A percentile compares a stretch with the other conserved stretches of the same genome.
phyloP scores from a whole-genome alignment of 2,113 vertebrate genomes.

The Strix uralensis region DNA sequence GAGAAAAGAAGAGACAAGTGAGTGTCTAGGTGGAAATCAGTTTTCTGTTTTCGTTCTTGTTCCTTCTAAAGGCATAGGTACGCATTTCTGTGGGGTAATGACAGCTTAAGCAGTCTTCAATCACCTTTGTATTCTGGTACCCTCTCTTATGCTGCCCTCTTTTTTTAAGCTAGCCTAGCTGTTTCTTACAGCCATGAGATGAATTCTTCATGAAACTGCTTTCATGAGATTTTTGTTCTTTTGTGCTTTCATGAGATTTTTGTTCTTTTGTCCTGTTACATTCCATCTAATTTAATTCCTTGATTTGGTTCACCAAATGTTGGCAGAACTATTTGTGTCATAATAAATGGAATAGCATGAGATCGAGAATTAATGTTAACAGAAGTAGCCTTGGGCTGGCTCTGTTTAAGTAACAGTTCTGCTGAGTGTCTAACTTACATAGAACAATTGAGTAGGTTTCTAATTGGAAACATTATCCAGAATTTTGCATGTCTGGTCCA shows the following conservation, averaged over 20 bases:
- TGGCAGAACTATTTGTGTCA: background rate
- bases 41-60: background rate
- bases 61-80: background rate
- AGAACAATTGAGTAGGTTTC: background rate
- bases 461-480: background rate
- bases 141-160: background rate
- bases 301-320: background rate
- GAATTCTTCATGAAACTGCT: background rate
- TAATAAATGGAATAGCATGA: background rate
- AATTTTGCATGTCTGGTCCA: background rate
- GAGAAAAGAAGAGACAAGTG: background rate
- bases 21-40: background rate
- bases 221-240: background rate
- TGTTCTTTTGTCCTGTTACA: background rate
- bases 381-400: background rate
- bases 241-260: background rate
- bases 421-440: accelerated
- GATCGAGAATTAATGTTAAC: background rate
- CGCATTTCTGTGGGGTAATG: background rate
- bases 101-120: background rate
- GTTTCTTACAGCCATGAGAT: background rate
- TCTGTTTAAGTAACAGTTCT: background rate
- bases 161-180: background rate
- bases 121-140: background rate
- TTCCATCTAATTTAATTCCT: background rate